Percentiles rank a stretch among this genome's conserved stretches.
Conservation (phyloP, 2,113 vertebrate genomes). For the Nesoenas mayeri region DNA sequence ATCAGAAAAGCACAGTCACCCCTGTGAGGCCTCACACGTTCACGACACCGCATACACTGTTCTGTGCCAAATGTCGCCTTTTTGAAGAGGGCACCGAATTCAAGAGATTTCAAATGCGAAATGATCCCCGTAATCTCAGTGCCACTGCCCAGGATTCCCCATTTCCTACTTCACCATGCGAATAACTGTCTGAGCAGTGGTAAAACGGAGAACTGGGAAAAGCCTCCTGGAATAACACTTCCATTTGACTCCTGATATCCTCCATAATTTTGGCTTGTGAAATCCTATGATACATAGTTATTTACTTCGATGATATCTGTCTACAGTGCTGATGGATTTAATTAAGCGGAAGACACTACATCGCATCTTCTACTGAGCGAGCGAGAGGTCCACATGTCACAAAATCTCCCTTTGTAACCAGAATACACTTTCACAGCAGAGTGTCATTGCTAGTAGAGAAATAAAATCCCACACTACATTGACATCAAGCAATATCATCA, state of each 20-base stretch:
- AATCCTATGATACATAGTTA: neutral
- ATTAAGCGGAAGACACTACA: neutral
- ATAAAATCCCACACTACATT: neutral
- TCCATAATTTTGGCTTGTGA: neutral
- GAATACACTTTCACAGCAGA: neutral
- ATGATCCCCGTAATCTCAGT: neutral
- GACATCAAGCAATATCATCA: neutral
- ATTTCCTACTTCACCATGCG: fast-evolving
- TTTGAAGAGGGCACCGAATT: neutral
- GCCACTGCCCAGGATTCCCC: neutral
- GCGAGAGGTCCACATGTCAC: neutral
- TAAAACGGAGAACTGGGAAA: neutral
- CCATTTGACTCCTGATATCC: neutral
- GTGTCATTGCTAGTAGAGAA: neutral
- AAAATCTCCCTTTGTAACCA: neutral
- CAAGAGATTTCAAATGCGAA: neutral
- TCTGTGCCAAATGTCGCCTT: neutral
- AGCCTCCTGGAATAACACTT: neutral
- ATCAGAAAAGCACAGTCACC: neutral
- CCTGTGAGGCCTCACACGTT: neutral
- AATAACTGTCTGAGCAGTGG: neutral
- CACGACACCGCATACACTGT: too few relatives aligned
- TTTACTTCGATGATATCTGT: neutral
- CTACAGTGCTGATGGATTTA: neutral
- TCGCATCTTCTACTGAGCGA: fast-evolving